Percentiles rank a stretch among this genome's conserved stretches.
Conservation (phyloP, 2,797 vertebrate species). For the Coracias cyanogaster region DNA sequence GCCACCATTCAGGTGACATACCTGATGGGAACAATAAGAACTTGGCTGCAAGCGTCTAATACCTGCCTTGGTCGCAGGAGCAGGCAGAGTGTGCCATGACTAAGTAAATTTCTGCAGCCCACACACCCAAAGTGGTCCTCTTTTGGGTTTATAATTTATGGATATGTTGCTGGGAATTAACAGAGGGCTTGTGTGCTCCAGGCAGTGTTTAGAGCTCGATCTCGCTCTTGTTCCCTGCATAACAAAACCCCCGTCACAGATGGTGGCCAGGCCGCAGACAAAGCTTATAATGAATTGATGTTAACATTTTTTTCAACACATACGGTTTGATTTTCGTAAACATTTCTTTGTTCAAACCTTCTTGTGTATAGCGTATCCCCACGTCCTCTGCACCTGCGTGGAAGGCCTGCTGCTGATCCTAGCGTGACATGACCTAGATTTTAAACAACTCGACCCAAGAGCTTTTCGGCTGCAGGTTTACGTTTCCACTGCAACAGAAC, state of each 20-base stretch:
- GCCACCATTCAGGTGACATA: neutral
- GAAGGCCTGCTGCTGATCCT: neutral
- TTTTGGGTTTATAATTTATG: neutral
- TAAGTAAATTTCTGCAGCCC: neutral
- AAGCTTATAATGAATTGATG: neutral
- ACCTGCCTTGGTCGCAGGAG: neutral
- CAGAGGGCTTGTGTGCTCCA: neutral
- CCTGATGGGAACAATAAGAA: neutral
- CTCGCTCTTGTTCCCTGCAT: neutral
- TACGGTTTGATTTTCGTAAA: neutral
- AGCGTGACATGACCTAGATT: constrained; percentile 31
- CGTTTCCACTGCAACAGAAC: constrained; percentile 37
- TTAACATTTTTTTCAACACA: neutral
- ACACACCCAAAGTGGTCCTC: neutral
- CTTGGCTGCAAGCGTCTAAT: neutral
- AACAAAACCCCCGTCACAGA: neutral
- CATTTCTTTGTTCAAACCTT: neutral
- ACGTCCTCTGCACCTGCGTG: neutral
- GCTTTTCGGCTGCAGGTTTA: constrained; percentile 22
- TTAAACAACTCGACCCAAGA: constrained; percentile 2
- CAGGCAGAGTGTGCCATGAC: neutral
- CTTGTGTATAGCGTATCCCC: neutral
- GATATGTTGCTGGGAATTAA: constrained; percentile 5
- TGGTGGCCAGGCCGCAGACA: neutral
- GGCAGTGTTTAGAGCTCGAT: neutral